Evolutionary conservation across 2,797 vertebrate genomes (phyloP).

Genomic region (Xenopus petersii): DNA sequence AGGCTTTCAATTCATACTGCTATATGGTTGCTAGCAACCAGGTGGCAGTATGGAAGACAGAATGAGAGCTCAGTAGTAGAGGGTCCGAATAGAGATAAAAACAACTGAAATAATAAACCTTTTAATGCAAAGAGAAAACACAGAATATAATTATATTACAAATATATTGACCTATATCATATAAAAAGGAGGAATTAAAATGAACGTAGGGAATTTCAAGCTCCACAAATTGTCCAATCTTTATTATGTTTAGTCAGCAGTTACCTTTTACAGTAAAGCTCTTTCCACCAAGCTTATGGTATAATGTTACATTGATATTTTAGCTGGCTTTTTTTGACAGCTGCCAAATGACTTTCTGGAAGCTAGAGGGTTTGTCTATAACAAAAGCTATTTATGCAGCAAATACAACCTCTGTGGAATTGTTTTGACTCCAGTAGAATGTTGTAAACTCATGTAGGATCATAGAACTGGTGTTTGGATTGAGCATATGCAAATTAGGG

Average conservation of each 20-base stretch:
- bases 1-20: too few relatives aligned
- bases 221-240: background rate
- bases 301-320: conserved; percentile 43
- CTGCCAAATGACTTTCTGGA: conserved; percentile 5
- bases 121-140: too few relatives aligned
- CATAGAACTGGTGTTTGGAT: background rate
- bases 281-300: conserved; percentile 7
- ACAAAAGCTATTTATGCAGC: conserved; percentile 29
- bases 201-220: too few relatives aligned
- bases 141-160: too few relatives aligned
- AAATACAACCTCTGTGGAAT: conserved; percentile 42
- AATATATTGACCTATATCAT: too few relatives aligned
- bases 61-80: too few relatives aligned
- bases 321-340: conserved; percentile 43
- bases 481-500: too few relatives aligned
- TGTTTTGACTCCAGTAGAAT: conserved; percentile 28
- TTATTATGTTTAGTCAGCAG: background rate
- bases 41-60: too few relatives aligned
- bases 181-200: too few relatives aligned
- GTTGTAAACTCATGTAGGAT: background rate
- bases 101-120: too few relatives aligned
- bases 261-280: conserved; percentile 31
- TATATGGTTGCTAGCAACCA: too few relatives aligned
- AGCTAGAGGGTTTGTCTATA: conserved; percentile 2
- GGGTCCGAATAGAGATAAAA: too few relatives aligned